Conservation (phyloP, 2,113 vertebrate genomes). For the Tympanuchus pallidicinctus region DNA sequence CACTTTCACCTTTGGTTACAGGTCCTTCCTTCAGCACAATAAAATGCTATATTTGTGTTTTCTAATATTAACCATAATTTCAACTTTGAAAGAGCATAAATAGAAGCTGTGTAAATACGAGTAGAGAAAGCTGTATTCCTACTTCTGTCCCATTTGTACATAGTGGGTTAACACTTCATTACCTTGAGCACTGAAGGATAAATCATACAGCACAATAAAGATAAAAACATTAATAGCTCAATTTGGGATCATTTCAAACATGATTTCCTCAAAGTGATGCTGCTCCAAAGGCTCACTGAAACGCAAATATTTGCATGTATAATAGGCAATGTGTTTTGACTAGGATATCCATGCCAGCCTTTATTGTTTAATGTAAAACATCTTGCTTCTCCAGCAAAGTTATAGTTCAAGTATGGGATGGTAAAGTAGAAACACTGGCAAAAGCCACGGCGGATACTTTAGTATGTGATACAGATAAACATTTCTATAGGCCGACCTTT, state of each 20-base stretch:
- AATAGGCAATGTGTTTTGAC: neutral
- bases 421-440: neutral
- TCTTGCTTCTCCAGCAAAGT: neutral
- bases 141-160: neutral
- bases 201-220: neutral
- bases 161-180: neutral
- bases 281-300: neutral
- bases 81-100: slow-evolving; percentile 17
- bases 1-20: neutral
- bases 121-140: neutral
- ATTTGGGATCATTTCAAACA: neutral
- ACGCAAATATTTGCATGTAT: neutral
- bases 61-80: slow-evolving; percentile 4
- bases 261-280: neutral
- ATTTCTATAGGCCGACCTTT: neutral
- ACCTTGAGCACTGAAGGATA: neutral
- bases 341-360: neutral
- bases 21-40: neutral
- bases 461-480: neutral
- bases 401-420: neutral
- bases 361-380: neutral
- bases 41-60: neutral
- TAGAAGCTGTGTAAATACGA: neutral
- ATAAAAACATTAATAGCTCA: neutral
- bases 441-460: neutral